Percentiles rank a stretch among this genome's conserved stretches.
phyloP scores from a whole-genome alignment of 30 jellyfish, hydroid and myxozoan genomes.

The Aurelia aurita region DNA sequence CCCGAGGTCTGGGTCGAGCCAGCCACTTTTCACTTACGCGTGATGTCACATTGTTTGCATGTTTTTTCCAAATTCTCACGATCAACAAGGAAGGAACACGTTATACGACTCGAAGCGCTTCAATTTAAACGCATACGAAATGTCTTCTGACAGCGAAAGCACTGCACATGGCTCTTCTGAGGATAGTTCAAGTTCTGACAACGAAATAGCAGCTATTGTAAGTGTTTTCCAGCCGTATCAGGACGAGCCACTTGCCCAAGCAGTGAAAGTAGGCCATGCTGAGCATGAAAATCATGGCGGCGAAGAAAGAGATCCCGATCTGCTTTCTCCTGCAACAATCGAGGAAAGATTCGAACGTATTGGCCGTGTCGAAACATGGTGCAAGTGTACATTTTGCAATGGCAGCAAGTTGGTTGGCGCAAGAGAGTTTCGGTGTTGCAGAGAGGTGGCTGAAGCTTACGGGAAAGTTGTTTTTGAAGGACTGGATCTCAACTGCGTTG shows the following conservation, averaged over 20 bases:
- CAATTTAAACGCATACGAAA: no score
- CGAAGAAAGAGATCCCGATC: background rate
- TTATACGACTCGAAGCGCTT: no score
- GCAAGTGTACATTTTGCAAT: background rate
- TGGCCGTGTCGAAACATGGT: background rate
- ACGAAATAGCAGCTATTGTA: background rate
- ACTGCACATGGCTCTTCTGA: no score
- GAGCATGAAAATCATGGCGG: background rate
- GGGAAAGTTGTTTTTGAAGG: conserved; percentile 18
- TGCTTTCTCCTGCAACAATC: background rate
- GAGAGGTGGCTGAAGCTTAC: conserved; percentile 23
- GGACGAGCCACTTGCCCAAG: conserved; percentile 7
- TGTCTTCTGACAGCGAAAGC: no score
- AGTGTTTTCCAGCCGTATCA: conserved; percentile 18
- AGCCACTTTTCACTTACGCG: no score
- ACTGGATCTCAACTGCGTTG: background rate
- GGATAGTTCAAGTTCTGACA: no score
- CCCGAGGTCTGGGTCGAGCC: no score
- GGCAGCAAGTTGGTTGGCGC: background rate
- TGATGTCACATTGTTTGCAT: no score
- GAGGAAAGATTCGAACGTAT: conserved; percentile 5
- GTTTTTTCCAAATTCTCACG: no score
- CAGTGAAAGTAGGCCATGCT: background rate
- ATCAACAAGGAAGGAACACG: no score
- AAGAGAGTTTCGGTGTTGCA: conserved; percentile 22